A percentile compares a stretch with the other conserved stretches of the same genome.
phyloP scores from a whole-genome alignment of 2,888 invertebrate species.

The Argyra leucocephala region DNA sequence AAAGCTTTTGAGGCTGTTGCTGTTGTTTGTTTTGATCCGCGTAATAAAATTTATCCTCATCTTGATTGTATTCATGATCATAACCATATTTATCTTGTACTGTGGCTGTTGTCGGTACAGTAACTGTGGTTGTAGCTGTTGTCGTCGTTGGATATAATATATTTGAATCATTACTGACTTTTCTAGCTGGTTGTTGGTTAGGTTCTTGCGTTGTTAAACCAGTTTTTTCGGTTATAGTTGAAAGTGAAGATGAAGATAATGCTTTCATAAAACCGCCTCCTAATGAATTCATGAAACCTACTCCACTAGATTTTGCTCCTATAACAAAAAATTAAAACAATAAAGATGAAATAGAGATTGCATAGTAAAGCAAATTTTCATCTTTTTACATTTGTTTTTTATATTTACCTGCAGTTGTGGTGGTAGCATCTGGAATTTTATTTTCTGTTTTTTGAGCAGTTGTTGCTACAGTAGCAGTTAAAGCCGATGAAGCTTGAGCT shows the following conservation, averaged over 20 bases:
- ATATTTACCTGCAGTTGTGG: background rate
- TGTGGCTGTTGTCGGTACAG: slow-evolving; percentile 19
- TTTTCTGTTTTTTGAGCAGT: slow-evolving; percentile 29
- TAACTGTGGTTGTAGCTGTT: slow-evolving; percentile 17
- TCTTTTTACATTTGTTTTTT: no score
- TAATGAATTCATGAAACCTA: slow-evolving; percentile 8
- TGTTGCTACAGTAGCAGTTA: slow-evolving; percentile 27
- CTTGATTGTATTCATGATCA: slow-evolving; percentile 19
- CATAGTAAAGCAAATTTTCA: no score
- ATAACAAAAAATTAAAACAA: no score
- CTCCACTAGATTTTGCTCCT: background rate
- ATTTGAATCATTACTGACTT: background rate
- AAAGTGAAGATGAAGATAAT: slow-evolving; percentile 1
- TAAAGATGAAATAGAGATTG: no score
- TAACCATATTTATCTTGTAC: slow-evolving; percentile 15
- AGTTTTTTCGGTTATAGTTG: background rate
- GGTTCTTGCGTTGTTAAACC: background rate
- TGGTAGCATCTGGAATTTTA: slow-evolving; percentile 12
- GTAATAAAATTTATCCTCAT: slow-evolving; percentile 21
- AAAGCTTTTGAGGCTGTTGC: slow-evolving; percentile 10
- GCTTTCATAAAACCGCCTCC: slow-evolving; percentile 12
- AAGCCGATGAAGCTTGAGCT: slow-evolving; percentile 36
- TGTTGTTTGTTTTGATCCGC: slow-evolving; percentile 11
- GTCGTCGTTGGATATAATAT: background rate
- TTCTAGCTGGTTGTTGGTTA: background rate